These are phyloP conservation scores for Avahi laniger DNA, from an alignment of 2,797 vertebrate genomes.

Conservation along the genomic window DNA sequence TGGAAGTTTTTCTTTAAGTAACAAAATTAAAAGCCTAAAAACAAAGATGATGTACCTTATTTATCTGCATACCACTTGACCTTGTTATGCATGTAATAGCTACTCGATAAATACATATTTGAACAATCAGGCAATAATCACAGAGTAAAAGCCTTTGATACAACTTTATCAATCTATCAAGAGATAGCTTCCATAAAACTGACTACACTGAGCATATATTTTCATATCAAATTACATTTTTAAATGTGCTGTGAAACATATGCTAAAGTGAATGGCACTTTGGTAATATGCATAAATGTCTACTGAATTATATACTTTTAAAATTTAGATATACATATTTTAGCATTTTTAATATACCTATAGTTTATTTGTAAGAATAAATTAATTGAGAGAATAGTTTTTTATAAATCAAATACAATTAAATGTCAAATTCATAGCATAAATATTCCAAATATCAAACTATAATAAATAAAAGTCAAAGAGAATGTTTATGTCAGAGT, in stretches of 20 bases:
- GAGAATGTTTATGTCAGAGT: conserved; percentile 12
- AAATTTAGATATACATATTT: not conserved
- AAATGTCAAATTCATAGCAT: not conserved
- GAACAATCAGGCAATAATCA: not conserved
- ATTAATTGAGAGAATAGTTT: not conserved
- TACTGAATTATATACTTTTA: conserved; percentile 9
- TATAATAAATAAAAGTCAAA: not conserved
- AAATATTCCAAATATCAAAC: conserved; percentile 5
- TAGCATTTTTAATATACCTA: conserved; percentile 10
- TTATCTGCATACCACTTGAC: not conserved
- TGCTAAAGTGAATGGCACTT: not conserved
- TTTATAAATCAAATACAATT: conserved; percentile 28
- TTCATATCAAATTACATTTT: conserved; percentile 23
- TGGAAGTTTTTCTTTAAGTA: conserved; percentile 2
- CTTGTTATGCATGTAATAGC: not conserved
- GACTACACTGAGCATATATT: not conserved
- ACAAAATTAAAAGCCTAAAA: conserved; percentile 26
- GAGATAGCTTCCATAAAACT: not conserved
- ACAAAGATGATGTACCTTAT: not conserved
- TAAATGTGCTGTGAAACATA: not conserved
- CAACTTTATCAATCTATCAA: not conserved
- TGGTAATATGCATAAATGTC: not conserved
- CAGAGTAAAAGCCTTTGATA: not conserved
- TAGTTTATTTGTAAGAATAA: conserved; percentile 19
- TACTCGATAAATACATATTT: not conserved